phyloP scores from a whole-genome alignment of 2,888 invertebrate genomes.

The Hecatera dysodea region DNA sequence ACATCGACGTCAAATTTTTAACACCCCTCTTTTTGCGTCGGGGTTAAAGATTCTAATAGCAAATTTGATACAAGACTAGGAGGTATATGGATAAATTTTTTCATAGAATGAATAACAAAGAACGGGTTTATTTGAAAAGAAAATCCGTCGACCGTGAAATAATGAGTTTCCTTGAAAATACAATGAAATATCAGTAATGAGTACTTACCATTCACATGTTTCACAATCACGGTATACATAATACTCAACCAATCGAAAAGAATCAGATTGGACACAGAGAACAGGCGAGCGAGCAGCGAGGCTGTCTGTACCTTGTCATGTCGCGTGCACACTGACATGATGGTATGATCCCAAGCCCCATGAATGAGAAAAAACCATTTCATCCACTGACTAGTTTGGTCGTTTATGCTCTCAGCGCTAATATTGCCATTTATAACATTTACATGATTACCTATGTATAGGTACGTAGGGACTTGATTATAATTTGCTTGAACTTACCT shows the following conservation, averaged over 20 bases:
- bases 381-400: not conserved
- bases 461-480: not conserved
- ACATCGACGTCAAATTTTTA: no score
- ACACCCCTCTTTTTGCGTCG: no score
- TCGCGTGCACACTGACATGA: no score
- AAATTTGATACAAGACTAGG: no score
- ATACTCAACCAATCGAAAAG: not conserved
- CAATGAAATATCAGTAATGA: not conserved
- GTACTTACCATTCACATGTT: not conserved
- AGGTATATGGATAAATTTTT: no score
- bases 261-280: not conserved
- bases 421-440: not conserved
- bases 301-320: no score
- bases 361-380: not conserved
- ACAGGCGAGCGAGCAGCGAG: no score
- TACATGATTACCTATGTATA: not conserved
- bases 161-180: constrained; percentile 13
- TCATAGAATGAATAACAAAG: no score
- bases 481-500: not conserved
- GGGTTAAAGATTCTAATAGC: no score
- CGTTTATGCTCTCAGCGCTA: not conserved
- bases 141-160: not conserved
- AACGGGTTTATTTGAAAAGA: not conserved
- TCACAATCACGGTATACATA: not conserved
- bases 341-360: no score